A percentile compares a stretch with the other conserved stretches of the same genome.
Conservation (phyloP, 2,888 invertebrate genomes). For the Cephus runcator region DNA sequence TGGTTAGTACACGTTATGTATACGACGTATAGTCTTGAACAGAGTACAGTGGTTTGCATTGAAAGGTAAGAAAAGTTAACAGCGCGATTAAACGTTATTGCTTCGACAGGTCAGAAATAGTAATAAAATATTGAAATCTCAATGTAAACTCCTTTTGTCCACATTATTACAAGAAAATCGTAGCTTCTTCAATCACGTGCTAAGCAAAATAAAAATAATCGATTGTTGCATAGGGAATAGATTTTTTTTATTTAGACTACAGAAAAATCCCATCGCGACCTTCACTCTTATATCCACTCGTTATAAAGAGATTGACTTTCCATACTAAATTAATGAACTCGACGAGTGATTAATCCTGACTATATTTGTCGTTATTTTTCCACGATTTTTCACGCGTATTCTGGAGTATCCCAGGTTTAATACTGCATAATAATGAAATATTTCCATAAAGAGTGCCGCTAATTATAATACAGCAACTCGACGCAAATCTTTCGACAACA, state of each 20-base stretch:
- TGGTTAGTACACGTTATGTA: not conserved
- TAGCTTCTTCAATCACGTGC: not conserved
- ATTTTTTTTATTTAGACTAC: not conserved
- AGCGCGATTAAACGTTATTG: not conserved
- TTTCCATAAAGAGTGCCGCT: not conserved
- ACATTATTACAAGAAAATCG: not conserved
- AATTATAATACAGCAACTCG: not conserved
- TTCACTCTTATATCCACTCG: not conserved
- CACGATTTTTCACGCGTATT: not conserved
- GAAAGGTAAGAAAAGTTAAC: not conserved
- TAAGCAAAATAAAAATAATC: not conserved
- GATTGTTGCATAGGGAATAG: not conserved
- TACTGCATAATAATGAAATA: not conserved
- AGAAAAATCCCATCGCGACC: not conserved
- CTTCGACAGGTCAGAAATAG: not conserved
- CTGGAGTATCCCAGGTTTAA: not conserved
- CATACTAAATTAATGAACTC: not conserved
- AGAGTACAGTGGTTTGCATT: not conserved
- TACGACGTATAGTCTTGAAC: not conserved
- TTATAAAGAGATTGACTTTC: not conserved
- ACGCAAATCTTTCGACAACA: not conserved
- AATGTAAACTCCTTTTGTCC: not conserved
- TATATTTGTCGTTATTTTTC: not conserved
- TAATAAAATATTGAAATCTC: not conserved
- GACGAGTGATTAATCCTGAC: not conserved